Percentiles rank a stretch among this genome's conserved stretches.
Conservation (phyloP, 2,888 invertebrate species). For the Pheosia gnoma region DNA sequence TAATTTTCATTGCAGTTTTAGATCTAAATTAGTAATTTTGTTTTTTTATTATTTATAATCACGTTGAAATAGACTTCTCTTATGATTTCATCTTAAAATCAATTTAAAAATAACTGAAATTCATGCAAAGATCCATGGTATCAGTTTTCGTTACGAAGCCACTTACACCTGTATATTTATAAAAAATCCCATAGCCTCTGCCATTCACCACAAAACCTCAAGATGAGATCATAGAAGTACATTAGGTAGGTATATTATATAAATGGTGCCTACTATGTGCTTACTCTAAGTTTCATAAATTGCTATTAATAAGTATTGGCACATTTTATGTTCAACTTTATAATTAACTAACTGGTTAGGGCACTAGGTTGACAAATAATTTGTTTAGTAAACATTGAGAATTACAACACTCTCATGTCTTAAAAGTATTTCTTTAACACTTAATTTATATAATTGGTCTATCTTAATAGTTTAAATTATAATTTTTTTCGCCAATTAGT, state of each 20-base stretch:
- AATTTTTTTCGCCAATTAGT: neutral
- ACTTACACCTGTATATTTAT: no score
- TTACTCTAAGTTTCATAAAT: constrained; percentile 12
- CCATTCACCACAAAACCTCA: constrained; percentile 15
- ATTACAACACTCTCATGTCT: constrained; percentile 25
- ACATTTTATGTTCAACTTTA: constrained; percentile 25
- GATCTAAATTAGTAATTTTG: no score
- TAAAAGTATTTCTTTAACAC: neutral
- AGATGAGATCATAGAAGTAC: constrained; percentile 14
- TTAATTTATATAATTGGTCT: neutral
- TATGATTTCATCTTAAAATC: no score
- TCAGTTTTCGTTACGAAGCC: no score
- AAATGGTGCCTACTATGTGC: constrained; percentile 10
- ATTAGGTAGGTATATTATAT: neutral
- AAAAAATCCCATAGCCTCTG: constrained; percentile 1
- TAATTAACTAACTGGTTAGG: constrained; percentile 19
- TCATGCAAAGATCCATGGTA: no score
- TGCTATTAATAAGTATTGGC: constrained; percentile 31
- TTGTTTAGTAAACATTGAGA: constrained; percentile 9
- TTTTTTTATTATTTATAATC: no score
- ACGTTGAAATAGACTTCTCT: no score
- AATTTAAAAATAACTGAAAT: no score
- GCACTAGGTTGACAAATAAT: constrained; percentile 30
- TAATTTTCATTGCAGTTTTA: no score
- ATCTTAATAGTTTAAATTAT: neutral